Percentiles rank a stretch among this genome's conserved stretches.
phyloP scores from a whole-genome alignment of 1,140 invertebrate genomes.

The Pantala flavescens region DNA sequence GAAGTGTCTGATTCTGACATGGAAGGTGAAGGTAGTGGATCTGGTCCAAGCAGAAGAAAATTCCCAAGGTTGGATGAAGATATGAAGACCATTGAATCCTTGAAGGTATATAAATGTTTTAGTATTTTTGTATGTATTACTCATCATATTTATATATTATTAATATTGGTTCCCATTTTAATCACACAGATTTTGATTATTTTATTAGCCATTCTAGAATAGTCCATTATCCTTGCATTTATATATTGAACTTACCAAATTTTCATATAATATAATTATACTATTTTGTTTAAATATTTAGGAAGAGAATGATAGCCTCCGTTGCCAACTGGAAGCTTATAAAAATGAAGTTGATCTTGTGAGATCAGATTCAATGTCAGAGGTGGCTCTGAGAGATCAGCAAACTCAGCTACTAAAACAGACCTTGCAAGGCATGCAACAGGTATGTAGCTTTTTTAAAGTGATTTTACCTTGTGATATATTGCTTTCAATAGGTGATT shows the following conservation, averaged over 20 bases:
- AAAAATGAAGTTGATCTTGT: slow-evolving; percentile 72
- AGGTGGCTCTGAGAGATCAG: slow-evolving; percentile 56
- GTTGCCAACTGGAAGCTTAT: slow-evolving; percentile 86
- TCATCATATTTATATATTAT: background rate
- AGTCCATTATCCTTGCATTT: no score
- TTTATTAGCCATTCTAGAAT: no score
- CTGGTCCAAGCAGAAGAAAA: slow-evolving; percentile 31
- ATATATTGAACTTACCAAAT: no score
- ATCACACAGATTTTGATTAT: no score
- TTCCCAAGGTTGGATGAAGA: slow-evolving; percentile 34
- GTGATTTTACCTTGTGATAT: background rate
- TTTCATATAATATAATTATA: no score
- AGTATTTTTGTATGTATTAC: background rate
- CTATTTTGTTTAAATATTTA: slow-evolving; percentile 30
- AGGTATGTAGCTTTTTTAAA: slow-evolving; percentile 31
- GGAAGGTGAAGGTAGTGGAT: slow-evolving; percentile 30
- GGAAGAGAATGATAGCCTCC: slow-evolving; percentile 83
- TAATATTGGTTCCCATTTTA: no score
- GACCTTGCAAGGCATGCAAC: slow-evolving; percentile 68
- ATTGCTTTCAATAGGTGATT: no score
- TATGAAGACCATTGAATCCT: slow-evolving; percentile 24
- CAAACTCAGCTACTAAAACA: slow-evolving; percentile 63
- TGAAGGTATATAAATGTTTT: slow-evolving; percentile 24
- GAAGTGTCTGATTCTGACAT: slow-evolving; percentile 67
- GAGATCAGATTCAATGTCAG: slow-evolving; percentile 55